A percentile compares a stretch with the other conserved stretches of the same genome.
These are phyloP conservation scores for Sylvilagus bachmani DNA, from an alignment of 2,113 vertebrate genomes.

Conservation along the genomic window DNA sequence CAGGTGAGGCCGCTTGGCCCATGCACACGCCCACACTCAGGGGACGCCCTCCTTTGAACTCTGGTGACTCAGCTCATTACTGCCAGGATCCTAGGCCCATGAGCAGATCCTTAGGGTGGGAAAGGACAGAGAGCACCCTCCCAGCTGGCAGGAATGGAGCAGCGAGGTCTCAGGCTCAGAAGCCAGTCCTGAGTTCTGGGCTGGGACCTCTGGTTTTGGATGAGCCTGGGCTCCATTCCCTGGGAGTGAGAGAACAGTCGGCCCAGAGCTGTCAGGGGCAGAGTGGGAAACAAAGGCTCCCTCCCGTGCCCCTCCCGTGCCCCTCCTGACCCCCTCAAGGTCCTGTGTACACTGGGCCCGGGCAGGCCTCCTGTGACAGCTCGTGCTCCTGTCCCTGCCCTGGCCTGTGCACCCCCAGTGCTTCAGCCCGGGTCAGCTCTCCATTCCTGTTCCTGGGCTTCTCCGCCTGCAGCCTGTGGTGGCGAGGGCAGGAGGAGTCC, in stretches of 20 bases:
- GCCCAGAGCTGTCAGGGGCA: not conserved
- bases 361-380: not conserved
- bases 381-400: not conserved
- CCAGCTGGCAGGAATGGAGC: not conserved
- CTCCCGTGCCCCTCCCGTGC: not conserved
- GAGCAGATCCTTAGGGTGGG: not conserved
- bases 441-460: not conserved
- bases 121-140: not conserved
- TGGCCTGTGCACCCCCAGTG: not conserved
- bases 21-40: not conserved
- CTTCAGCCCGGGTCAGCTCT: conserved; percentile 17
- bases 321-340: not conserved
- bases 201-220: not conserved
- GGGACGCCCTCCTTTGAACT: not conserved
- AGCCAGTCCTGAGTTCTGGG: not conserved
- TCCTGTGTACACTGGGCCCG: not conserved
- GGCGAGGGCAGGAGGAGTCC: not conserved
- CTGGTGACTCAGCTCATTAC: conserved; percentile 36
- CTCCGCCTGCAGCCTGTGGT: not conserved
- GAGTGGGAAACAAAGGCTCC: not conserved
- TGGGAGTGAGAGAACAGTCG: not conserved
- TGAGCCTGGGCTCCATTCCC: not conserved
- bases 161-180: not conserved
- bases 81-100: not conserved
- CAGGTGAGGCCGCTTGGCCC: not conserved